Evolutionary conservation across 2,888 invertebrate species (phyloP).

Genomic region (Pasiphila rectangulata): DNA sequence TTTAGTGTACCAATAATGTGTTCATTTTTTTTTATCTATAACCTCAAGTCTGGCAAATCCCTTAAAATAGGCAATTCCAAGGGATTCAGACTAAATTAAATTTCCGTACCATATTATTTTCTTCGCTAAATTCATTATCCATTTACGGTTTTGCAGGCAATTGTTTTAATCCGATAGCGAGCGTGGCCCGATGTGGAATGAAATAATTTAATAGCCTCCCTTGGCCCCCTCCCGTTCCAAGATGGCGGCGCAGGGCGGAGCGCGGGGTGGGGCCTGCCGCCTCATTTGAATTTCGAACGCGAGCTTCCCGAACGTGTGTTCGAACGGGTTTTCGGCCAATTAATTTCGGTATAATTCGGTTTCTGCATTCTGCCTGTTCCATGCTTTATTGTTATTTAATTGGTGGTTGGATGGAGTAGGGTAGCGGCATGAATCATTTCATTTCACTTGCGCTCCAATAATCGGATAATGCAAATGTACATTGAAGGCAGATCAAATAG

Average conservation of each 20-base stretch:
- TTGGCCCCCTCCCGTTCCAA: conserved; percentile 62
- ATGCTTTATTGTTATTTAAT: conserved; percentile 66
- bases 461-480: conserved; percentile 7
- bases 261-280: conserved; percentile 73
- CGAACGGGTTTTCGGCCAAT: conserved; percentile 77
- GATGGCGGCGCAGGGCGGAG: conserved; percentile 77
- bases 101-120: conserved; percentile 69
- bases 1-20: no score
- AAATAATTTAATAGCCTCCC: conserved; percentile 79
- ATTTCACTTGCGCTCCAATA: conserved; percentile 10
- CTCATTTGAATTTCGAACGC: conserved; percentile 80
- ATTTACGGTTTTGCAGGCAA: conserved; percentile 78
- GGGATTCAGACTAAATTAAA: conserved; percentile 51
- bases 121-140: conserved; percentile 77
- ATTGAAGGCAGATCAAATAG: conserved; percentile 13
- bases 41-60: no score
- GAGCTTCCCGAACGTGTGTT: conserved; percentile 76
- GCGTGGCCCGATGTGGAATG: conserved; percentile 77
- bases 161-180: conserved; percentile 79
- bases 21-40: no score
- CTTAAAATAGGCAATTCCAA: conserved; percentile 20
- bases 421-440: conserved; percentile 20
- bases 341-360: conserved; percentile 75
- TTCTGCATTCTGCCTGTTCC: conserved; percentile 54
- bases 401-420: conserved; percentile 43